Evolutionary conservation across 1,140 invertebrate genomes (phyloP).

Genomic region (Macrostomum lignano): DNA sequence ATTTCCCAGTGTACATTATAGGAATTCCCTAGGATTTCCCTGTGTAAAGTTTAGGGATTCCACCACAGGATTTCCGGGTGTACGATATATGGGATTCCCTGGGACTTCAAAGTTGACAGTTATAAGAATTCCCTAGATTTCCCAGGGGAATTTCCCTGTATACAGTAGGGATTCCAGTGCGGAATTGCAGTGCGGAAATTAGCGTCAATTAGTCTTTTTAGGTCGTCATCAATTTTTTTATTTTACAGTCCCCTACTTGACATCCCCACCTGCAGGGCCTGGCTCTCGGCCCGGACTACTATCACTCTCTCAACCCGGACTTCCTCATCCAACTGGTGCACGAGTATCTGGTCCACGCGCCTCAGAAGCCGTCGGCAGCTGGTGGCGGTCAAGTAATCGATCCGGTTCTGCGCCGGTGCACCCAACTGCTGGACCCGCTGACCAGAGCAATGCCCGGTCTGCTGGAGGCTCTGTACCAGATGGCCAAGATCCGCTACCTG

Average conservation of each 20-base stretch:
- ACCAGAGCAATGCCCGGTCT: conserved; percentile 51
- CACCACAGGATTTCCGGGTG: no score
- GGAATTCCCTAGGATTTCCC: no score
- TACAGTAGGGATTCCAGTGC: no score
- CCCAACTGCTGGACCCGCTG: conserved; percentile 41
- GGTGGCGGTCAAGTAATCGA: no score
- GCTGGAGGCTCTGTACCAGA: conserved; percentile 39
- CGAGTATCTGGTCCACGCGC: conserved; percentile 44
- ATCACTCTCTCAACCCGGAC: conserved; percentile 48
- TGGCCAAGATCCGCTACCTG: conserved; percentile 48
- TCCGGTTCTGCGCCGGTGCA: conserved; percentile 30
- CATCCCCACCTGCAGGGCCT: conserved; percentile 31
- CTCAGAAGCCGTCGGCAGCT: conserved; percentile 32
- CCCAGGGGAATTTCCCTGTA: no score
- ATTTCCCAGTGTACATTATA: no score
- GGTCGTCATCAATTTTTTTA: conserved; percentile 9
- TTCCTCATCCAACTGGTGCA: conserved; percentile 48
- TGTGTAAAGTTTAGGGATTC: no score
- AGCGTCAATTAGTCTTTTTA: no score
- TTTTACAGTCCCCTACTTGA: background rate
- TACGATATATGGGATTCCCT: no score
- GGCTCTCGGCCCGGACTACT: conserved; percentile 44
- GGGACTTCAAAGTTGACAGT: no score
- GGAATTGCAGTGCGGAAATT: no score
- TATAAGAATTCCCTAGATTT: no score